A percentile compares a stretch with the other conserved stretches of the same genome.
These are phyloP conservation scores for Cygnus buccinator DNA, from an alignment of 2,113 vertebrate genomes.

Conservation along the genomic window DNA sequence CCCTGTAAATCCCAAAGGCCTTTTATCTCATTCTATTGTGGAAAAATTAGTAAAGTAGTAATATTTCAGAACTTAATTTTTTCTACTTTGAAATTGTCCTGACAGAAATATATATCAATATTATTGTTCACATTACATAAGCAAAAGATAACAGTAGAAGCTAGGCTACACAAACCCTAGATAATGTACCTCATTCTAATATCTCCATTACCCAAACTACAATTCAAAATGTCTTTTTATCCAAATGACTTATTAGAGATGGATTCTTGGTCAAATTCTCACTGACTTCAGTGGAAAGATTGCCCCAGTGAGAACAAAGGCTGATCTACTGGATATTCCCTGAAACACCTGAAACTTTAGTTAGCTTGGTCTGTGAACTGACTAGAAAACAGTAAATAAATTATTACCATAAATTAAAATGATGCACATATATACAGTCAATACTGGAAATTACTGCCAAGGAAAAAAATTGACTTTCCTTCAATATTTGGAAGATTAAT, in stretches of 20 bases:
- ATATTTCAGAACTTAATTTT: not conserved
- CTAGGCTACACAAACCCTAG: not conserved
- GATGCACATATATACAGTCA: not conserved
- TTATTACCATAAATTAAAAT: not conserved
- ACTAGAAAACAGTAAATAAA: not conserved
- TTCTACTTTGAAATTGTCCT: not conserved
- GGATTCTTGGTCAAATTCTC: not conserved
- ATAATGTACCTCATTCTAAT: not conserved
- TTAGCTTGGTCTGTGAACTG: not conserved
- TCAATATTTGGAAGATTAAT: not conserved
- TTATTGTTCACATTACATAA: not conserved
- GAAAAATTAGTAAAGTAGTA: conserved; percentile 14
- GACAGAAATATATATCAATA: not conserved
- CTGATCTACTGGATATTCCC: not conserved
- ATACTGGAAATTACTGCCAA: not conserved
- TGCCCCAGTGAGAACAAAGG: not conserved
- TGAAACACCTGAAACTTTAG: not conserved
- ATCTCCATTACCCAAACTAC: not conserved
- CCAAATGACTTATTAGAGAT: not conserved
- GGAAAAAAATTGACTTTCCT: not conserved
- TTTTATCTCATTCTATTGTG: conserved; percentile 6
- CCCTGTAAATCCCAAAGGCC: conserved; percentile 11
- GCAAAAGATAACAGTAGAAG: conserved; percentile 19
- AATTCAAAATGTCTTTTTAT: not conserved
- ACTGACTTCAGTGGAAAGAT: not conserved